Percentiles rank a stretch among this genome's conserved stretches.
phyloP scores from a whole-genome alignment of 2,888 invertebrate species.

The Barypeithes pellucidus region DNA sequence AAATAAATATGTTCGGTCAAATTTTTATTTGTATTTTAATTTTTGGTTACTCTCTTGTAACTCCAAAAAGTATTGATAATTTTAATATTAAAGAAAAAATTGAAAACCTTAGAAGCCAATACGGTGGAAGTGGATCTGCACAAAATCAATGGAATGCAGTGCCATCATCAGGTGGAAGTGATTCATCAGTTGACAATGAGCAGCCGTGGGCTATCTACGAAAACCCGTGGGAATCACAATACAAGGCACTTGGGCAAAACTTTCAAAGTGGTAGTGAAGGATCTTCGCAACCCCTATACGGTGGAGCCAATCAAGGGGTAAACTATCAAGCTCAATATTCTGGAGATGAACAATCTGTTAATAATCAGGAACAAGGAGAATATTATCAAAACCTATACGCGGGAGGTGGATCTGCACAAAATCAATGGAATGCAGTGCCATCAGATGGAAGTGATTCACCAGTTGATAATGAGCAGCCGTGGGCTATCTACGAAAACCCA shows the following conservation, averaged over 20 bases:
- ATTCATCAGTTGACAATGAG: background rate
- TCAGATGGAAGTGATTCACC: background rate
- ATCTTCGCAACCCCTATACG: too few species aligned
- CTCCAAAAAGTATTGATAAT: constrained; percentile 1
- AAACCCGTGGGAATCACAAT: background rate
- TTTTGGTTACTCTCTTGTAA: background rate
- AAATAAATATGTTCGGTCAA: background rate
- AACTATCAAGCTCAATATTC: background rate
- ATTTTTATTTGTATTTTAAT: background rate
- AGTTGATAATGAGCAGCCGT: background rate
- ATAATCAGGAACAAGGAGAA: background rate
- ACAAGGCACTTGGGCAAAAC: background rate
- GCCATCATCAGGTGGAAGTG: too few species aligned
- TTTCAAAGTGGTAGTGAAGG: background rate
- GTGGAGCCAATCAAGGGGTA: background rate
- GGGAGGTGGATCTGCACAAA: background rate
- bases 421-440: background rate
- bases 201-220: background rate
- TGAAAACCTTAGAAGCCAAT: background rate
- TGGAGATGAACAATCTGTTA: background rate
- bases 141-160: too few species aligned
- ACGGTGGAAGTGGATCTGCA: background rate
- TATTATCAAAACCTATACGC: background rate
- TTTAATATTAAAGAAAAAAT: background rate
- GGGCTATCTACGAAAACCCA: background rate